Evolutionary conservation across 2,888 invertebrate species (phyloP), one percentile per base, ranked within the genome.

Genomic region (Didymodactylos carnosus): DNA sequence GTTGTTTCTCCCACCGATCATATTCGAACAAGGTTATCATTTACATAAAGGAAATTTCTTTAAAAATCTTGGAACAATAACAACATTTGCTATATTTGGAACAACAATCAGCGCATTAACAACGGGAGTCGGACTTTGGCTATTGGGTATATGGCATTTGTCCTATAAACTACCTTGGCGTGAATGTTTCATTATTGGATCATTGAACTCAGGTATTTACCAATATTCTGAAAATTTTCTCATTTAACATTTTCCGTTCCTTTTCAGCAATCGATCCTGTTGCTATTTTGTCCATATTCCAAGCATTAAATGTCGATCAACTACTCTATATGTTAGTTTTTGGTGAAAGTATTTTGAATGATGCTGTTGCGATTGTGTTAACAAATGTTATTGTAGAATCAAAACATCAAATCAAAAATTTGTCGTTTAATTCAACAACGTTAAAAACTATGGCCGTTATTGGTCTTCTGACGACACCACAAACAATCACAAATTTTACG

Each of bases 261-360:
- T 95, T 98, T 82, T 97, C 95, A 3, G 98, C 98, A 39, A 97
- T 98, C 6, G 98, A 98, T 85, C 98, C 98, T 0, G 97, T 98
- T 0, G 97, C 97, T 7, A 99, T 98, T 0, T 90, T 98, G 39
- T 97, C 98, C 14, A 98, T 98, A 78, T 98, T 98, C 81, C 94
- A 97, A 84, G 95, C 95, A 2, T 85, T 97, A 39, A 91, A 98
- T 83, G 92, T 95, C 0, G 97, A 98, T 83, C 94, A 94, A 0
- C 90, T 98, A 8, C 86, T 98, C 0, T 97, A 98, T 86, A 99
- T 99, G 97, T 89, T 98, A 84, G 97, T 98, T 2, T 98, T 98
- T 86, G 95, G 92, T 39, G 91, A 91, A 82, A 92, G 92, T 79
- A 92, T 94, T 80, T 86, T 98, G 8, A 98, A 98, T 84, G 98